phyloP scores from a whole-genome alignment of 2,113 vertebrate species.

The Gobio gobio region DNA sequence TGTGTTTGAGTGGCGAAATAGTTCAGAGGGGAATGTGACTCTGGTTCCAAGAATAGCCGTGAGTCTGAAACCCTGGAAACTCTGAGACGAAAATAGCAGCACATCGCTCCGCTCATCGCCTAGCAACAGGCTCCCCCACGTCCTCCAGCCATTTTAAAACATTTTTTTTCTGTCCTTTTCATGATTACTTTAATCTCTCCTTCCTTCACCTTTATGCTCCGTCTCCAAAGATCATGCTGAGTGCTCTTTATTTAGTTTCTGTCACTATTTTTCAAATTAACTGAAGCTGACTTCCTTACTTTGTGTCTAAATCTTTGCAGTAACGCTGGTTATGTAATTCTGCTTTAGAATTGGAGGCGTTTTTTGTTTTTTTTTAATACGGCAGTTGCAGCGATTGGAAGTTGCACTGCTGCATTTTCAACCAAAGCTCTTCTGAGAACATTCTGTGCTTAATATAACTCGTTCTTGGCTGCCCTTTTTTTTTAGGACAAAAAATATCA shows the following conservation, averaged over 20 bases:
- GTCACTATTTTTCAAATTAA: conserved; percentile 2
- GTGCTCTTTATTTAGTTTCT: conserved; percentile 39
- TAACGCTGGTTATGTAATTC: conserved; percentile 33
- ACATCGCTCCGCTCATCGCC: conserved; percentile 71
- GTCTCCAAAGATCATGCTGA: conserved; percentile 31
- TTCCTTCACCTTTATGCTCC: conserved; percentile 41
- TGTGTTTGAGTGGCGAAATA: conserved; percentile 43
- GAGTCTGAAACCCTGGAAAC: conserved; percentile 82
- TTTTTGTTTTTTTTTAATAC: background rate
- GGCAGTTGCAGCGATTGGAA: background rate
- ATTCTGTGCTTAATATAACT: conserved; percentile 12
- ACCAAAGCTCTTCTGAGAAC: conserved; percentile 4
- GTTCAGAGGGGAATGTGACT: conserved; percentile 77
- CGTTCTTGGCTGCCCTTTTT: conserved; percentile 34
- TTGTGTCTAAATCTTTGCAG: background rate
- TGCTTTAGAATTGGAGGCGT: conserved; percentile 35
- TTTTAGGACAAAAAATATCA: conserved; percentile 25
- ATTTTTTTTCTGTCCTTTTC: conserved; percentile 54
- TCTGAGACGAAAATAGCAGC: conserved; percentile 78
- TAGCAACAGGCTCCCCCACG: conserved; percentile 80
- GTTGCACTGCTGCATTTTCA: background rate
- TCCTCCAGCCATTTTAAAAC: conserved; percentile 69
- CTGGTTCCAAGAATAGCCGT: conserved; percentile 78
- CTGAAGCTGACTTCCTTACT: background rate
- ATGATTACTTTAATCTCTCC: conserved; percentile 23